Conservation (phyloP, 2,888 invertebrate genomes). For the Galeruca laticollis region DNA sequence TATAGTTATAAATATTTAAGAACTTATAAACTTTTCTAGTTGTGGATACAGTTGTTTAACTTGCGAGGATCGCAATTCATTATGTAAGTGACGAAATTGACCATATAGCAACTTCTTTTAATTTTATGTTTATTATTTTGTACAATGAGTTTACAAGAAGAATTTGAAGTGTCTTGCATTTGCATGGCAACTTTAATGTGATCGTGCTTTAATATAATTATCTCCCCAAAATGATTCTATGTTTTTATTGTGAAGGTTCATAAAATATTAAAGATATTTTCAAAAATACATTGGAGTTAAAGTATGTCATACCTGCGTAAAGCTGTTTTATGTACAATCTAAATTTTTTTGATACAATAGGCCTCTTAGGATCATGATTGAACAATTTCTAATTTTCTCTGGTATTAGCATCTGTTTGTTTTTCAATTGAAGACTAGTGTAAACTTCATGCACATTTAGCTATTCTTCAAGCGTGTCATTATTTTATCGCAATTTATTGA, state of each 20-base stretch:
- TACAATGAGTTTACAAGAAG: background rate
- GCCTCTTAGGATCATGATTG: no score
- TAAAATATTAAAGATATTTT: no score
- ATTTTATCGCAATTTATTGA: no score
- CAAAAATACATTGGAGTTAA: no score
- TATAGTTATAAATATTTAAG: background rate
- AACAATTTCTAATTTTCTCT: no score
- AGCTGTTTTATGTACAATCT: no score
- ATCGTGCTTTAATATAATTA: background rate
- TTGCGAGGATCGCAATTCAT: background rate
- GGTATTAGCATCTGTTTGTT: no score
- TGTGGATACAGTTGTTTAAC: slow-evolving; percentile 18
- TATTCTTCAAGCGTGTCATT: no score
- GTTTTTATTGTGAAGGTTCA: background rate
- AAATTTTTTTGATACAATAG: no score
- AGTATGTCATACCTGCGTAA: no score
- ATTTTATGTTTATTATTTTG: slow-evolving; percentile 14
- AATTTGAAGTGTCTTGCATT: slow-evolving; percentile 6
- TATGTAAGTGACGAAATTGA: slow-evolving; percentile 15
- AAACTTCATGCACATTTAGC: no score
- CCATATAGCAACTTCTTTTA: background rate
- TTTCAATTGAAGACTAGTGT: no score
- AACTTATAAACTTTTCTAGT: slow-evolving; percentile 8
- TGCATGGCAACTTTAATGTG: slow-evolving; percentile 13
- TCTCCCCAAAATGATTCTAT: background rate